Evolutionary conservation across 2,113 vertebrate genomes (phyloP).

Genomic region (Sceloporus tristichus): DNA sequence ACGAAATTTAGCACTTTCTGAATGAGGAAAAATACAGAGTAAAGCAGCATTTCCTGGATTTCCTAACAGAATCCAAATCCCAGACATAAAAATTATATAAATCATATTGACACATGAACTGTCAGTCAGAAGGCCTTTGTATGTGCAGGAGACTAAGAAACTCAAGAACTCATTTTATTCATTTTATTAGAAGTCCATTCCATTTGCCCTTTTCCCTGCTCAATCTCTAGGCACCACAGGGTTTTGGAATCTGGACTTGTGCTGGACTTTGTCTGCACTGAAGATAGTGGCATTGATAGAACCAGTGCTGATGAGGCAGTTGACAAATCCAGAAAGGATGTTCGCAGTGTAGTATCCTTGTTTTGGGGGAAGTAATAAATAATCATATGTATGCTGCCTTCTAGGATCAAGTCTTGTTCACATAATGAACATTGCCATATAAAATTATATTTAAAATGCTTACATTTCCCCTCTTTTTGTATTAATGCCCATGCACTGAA

Average conservation of each 20-base stretch:
- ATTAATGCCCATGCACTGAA: background rate
- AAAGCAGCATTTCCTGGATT: background rate
- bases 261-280: background rate
- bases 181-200: background rate
- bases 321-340: background rate
- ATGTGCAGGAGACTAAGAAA: background rate
- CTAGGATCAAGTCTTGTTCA: background rate
- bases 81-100: background rate
- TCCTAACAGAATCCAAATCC: background rate
- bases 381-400: background rate
- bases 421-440: background rate
- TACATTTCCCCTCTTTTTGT: background rate
- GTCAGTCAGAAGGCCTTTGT: background rate
- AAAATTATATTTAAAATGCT: background rate
- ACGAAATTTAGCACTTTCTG: background rate
- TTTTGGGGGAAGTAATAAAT: background rate
- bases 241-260: background rate
- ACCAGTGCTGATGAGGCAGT: background rate
- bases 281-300: background rate
- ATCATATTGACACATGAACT: background rate
- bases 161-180: background rate
- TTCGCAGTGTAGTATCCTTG: background rate
- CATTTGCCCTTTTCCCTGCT: background rate
- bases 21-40: background rate
- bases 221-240: no score